Base-by-base conservation (phyloP, 1,140 invertebrate genomes). In the Bathynomus jamesi region DNA sequence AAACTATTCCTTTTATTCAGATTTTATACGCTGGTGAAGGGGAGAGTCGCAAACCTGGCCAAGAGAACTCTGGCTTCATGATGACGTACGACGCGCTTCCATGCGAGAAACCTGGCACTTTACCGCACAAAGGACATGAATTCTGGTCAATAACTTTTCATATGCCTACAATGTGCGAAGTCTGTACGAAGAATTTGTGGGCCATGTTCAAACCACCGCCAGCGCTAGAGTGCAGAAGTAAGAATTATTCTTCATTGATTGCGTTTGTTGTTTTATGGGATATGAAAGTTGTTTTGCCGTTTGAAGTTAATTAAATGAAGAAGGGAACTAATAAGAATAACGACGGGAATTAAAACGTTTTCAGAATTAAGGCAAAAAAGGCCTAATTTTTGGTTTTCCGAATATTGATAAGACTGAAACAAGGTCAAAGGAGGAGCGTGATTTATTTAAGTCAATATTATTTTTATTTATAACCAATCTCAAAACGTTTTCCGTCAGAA, bases 91-190 rank as follows among this genome's bases (percentile, higher is more conserved):
- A 80, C 79, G 82, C 72, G 80, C 72, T 78, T 78, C 81, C 83
- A 77, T 85, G 86, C 62, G 89, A 93, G 76, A 91, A 93, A 81
- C 87, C 86, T 60, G 91, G 91, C 75, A 90, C 89, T 29, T 87
- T 94, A 67, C 85, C 88, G 74, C 88, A 96, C 80, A 98, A 98
- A 85, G 94, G 95, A 2, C 96, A 99, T 83, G 95, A 98, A 82
- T 94, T 99, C 79, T 86, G 98, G 71, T 90, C 92, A 78, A 95
- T 99, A 78, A 94, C 91, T 74, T 99, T 93, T 84, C 95, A 98
- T 83, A 98, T 98, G 89, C 96, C 96, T 32, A 97, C 96, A 2
- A 92, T 92, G 72, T 99, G 96, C 85, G 96, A 99, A 85, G 91
- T 94, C 65, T 99, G 96, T 87, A 89, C 94, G 31, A 96, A 95